Conservation (phyloP, 2,797 vertebrate genomes). For the Alectoris magna region DNA sequence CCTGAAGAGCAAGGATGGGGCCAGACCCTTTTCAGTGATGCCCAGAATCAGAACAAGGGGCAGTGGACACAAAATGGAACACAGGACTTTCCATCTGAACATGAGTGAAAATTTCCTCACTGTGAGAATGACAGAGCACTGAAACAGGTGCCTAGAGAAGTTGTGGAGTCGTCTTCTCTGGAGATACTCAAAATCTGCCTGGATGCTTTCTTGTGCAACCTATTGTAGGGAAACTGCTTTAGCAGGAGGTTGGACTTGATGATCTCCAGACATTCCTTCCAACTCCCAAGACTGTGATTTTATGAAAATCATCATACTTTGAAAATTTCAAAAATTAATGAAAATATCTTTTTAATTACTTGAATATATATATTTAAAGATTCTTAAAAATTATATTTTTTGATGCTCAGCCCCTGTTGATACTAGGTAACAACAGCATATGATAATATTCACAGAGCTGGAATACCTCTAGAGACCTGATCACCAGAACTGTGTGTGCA, state of each 20-base stretch:
- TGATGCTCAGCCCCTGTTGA: background rate
- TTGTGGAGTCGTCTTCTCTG: background rate
- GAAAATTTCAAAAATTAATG: background rate
- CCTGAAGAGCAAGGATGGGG: background rate
- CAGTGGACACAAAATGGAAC: background rate
- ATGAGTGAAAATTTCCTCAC: background rate
- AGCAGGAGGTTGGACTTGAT: background rate
- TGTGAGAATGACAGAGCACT: background rate
- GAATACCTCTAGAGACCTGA: background rate
- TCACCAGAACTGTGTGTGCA: background rate
- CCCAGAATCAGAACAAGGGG: background rate
- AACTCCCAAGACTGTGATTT: background rate
- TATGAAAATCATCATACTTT: background rate
- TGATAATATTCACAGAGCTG: background rate
- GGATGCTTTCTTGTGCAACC: background rate
- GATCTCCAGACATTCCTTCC: background rate
- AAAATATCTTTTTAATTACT: background rate
- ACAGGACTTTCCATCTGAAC: background rate
- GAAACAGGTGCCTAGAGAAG: background rate
- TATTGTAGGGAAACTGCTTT: background rate
- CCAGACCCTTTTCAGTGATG: background rate
- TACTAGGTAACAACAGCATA: background rate
- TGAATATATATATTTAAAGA: background rate
- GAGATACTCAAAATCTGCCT: background rate
- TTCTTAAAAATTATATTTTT: background rate